Conservation (phyloP, 2,797 vertebrate species). For the Tenualosa ilisha region DNA sequence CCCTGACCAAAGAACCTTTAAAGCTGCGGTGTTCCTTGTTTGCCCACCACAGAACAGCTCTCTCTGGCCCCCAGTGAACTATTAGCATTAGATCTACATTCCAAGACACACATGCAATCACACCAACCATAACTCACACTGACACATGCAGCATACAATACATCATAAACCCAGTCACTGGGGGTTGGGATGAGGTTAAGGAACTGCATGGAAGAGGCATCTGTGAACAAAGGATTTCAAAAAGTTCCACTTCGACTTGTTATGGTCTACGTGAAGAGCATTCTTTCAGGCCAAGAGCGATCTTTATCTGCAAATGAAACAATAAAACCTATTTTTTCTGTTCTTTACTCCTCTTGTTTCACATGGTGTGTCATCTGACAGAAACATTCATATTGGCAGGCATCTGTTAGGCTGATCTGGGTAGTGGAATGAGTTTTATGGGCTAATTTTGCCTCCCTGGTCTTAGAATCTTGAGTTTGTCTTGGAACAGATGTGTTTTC, state of each 20-base stretch:
- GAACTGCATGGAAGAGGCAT: neutral
- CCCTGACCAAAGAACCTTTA: neutral
- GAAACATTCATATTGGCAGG: neutral
- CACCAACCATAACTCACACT: slow-evolving; percentile 2
- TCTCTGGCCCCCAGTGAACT: neutral
- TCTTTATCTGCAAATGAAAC: neutral
- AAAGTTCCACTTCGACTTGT: neutral
- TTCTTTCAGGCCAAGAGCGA: neutral
- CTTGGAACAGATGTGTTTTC: neutral
- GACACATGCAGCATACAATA: neutral
- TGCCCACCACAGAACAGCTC: neutral
- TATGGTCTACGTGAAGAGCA: neutral
- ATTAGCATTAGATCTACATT: slow-evolving; percentile 8
- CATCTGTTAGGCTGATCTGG: neutral
- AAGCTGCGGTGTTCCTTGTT: neutral
- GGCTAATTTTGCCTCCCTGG: neutral
- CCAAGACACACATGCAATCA: slow-evolving; percentile 15
- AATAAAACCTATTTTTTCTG: neutral
- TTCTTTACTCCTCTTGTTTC: neutral
- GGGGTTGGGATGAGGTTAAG: neutral
- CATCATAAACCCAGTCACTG: neutral
- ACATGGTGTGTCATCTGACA: neutral
- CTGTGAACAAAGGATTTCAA: neutral
- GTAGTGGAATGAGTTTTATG: neutral
- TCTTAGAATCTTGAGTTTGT: neutral